These are phyloP conservation scores for Hedya salicella DNA, from an alignment of 2,888 invertebrate genomes.

Conservation along the genomic window DNA sequence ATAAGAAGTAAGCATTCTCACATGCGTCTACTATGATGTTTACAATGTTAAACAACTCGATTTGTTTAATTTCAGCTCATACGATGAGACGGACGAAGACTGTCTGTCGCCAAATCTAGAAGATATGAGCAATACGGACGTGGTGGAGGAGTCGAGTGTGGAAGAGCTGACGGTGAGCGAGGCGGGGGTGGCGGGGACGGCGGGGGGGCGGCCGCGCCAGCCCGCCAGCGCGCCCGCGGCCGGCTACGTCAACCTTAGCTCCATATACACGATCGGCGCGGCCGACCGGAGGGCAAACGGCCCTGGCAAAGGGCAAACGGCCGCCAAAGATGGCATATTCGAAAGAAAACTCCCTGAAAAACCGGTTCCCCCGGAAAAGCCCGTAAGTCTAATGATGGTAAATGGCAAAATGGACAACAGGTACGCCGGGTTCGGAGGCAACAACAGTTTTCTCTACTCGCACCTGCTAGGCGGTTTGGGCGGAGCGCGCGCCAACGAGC, in stretches of 20 bases:
- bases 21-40: slow-evolving; percentile 27
- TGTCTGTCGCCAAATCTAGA: slow-evolving; percentile 88
- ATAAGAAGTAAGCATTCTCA: slow-evolving; percentile 39
- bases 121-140: slow-evolving; percentile 83
- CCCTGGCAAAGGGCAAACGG: no score
- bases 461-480: slow-evolving; percentile 66
- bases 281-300: slow-evolving; percentile 64
- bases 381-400: slow-evolving; percentile 80
- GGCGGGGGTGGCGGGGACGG: slow-evolving; percentile 45
- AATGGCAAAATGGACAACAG: slow-evolving; percentile 78
- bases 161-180: slow-evolving; percentile 78
- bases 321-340: slow-evolving; percentile 61
- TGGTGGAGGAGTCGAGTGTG: slow-evolving; percentile 77
- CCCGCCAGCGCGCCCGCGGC: slow-evolving; percentile 47
- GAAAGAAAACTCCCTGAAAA: slow-evolving; percentile 73
- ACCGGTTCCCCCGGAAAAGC: slow-evolving; percentile 79
- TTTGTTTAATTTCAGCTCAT: slow-evolving; percentile 83
- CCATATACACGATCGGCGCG: slow-evolving; percentile 76
- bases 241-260: slow-evolving; percentile 78
- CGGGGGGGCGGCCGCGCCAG: slow-evolving; percentile 44
- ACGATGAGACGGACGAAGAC: slow-evolving; percentile 89
- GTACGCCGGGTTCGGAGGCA: slow-evolving; percentile 70
- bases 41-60: slow-evolving; percentile 22
- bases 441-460: slow-evolving; percentile 80
- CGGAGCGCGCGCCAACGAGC: slow-evolving; percentile 71